Percentiles rank a stretch among this genome's conserved stretches.
Conservation (phyloP, 2,888 invertebrate species). For the Melieria crassipennis region DNA sequence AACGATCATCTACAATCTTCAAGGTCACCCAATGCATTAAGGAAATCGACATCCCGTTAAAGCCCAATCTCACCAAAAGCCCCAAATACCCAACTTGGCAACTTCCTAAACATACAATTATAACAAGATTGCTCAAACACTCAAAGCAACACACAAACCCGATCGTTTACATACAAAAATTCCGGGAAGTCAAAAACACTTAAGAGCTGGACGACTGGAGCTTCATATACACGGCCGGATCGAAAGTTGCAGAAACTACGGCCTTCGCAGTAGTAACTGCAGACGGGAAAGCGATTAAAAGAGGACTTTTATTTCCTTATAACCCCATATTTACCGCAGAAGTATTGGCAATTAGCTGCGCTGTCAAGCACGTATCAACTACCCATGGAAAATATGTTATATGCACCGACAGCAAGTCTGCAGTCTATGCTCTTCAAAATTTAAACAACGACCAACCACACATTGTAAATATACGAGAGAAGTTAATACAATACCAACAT, state of each 20-base stretch:
- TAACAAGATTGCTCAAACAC: not conserved
- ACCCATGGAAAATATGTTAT: conserved; percentile 7
- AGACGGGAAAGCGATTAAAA: not conserved
- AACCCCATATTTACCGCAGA: not conserved
- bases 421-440: not conserved
- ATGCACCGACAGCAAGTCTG: conserved; percentile 3
- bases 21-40: not conserved
- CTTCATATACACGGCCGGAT: not conserved
- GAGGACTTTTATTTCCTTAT: not conserved
- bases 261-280: conserved; percentile 2
- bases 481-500: not conserved
- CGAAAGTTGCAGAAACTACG: not conserved
- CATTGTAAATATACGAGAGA: conserved; percentile 2
- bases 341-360: not conserved
- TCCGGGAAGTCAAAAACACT: not conserved
- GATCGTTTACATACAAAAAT: not conserved
- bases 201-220: not conserved
- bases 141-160: not conserved
- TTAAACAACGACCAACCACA: not conserved
- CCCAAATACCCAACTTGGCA: conserved; percentile 5
- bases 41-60: not conserved
- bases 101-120: not conserved
- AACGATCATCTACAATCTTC: conserved; percentile 4
- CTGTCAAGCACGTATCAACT: not conserved
- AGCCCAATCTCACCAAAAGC: not conserved